Evolutionary conservation across 2,888 invertebrate genomes (phyloP).

Genomic region (Thyatira batis): DNA sequence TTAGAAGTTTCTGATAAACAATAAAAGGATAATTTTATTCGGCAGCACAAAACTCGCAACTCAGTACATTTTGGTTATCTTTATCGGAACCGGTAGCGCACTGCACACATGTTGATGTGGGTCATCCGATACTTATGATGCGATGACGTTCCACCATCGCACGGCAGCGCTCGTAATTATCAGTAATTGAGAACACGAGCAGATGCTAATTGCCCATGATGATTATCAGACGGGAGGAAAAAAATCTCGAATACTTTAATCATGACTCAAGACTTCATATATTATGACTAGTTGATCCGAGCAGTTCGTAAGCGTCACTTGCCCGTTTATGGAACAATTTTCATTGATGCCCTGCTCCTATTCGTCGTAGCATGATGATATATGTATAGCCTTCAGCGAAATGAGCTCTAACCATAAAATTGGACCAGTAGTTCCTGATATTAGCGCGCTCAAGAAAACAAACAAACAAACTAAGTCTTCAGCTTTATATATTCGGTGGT

Average conservation of each 20-base stretch:
- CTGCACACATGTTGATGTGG: neutral
- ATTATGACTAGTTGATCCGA: too few relatives aligned
- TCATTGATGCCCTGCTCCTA: too few relatives aligned
- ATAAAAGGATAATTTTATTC: neutral
- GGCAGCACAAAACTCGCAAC: neutral
- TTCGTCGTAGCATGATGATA: too few relatives aligned
- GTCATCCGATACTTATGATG: neutral
- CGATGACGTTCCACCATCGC: neutral
- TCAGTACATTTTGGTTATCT: neutral
- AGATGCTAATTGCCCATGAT: slow-evolving; percentile 1
- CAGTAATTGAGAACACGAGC: slow-evolving; percentile 4
- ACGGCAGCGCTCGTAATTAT: neutral
- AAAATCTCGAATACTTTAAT: neutral
- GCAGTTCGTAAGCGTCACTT: too few relatives aligned
- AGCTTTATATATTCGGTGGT: too few relatives aligned
- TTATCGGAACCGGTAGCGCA: neutral
- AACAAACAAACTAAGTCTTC: too few relatives aligned
- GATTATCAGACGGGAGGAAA: neutral
- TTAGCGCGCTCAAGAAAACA: too few relatives aligned
- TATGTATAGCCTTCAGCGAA: too few relatives aligned
- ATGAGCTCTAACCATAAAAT: too few relatives aligned
- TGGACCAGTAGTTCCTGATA: too few relatives aligned
- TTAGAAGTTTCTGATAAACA: too few relatives aligned
- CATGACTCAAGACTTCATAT: neutral
- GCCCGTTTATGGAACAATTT: too few relatives aligned